Evolutionary conservation across 2,113 vertebrate genomes (phyloP).

Genomic region (Pteronura brasiliensis): DNA sequence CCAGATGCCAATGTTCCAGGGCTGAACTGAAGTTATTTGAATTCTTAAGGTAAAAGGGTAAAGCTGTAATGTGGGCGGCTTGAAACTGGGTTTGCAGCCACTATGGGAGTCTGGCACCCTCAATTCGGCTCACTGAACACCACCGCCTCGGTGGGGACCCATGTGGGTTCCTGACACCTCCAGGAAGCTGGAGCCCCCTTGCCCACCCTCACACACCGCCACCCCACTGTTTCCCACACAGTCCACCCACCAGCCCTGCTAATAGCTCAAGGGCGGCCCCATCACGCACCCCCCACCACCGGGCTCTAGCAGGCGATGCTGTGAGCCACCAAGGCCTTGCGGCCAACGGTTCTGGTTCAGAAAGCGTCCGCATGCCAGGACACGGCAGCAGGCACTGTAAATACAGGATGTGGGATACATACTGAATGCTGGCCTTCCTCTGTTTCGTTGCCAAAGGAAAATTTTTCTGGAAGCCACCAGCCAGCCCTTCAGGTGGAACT

Average conservation of each 20-base stretch:
- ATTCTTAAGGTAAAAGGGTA: not conserved
- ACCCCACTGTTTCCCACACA: accelerated
- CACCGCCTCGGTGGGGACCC: not conserved
- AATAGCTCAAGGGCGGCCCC: not conserved
- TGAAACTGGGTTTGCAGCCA: not conserved
- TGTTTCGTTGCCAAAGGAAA: not conserved
- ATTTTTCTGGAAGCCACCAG: not conserved
- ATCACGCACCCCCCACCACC: no score
- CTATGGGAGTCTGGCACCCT: not conserved
- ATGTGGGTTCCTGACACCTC: not conserved
- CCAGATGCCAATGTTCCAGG: not conserved
- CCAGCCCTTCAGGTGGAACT: not conserved
- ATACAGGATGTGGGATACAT: not conserved
- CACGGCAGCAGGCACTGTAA: not conserved
- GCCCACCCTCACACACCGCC: not conserved
- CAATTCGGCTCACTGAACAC: not conserved
- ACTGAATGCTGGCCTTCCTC: not conserved
- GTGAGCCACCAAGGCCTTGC: not conserved
- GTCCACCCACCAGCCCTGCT: no score
- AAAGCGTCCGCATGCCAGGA: not conserved
- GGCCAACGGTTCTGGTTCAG: not conserved
- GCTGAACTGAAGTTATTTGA: not conserved
- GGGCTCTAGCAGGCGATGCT: not conserved
- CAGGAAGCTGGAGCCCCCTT: not conserved
- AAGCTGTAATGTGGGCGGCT: not conserved